Evolutionary conservation across 2,797 vertebrate genomes (phyloP), one percentile per base, ranked within the genome.

Genomic region (Anabas testudineus): DNA sequence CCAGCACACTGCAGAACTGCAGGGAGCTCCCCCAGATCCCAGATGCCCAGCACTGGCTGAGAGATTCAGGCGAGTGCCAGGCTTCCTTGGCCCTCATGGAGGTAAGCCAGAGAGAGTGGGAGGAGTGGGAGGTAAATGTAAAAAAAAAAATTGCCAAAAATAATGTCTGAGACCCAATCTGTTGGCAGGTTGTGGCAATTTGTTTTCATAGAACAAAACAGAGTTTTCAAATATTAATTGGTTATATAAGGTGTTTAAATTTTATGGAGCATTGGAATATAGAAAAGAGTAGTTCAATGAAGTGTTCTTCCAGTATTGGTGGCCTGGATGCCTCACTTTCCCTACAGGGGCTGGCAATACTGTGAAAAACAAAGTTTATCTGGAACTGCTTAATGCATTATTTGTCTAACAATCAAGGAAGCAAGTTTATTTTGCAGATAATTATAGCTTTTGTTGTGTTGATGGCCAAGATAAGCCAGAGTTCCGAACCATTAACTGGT

Each of bases 21-120:
- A 80, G 92, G 93, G 91, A 94, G 90, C 91, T 90, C 82, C 89
- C 87, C 90, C 80, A 93, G 90, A 91, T 92, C 92, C 91, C 93
- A 94, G 93, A 93, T 95, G 93, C 92, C 90, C 86, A 28, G 80
- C 87, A 81, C 93, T 92, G 91, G 92, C 92, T 84, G 84, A 70
- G 81, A 88, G 71, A 71, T 76, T 74, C 84, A 91, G 89, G 91
- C 78, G 48, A 91, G 84, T 92, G 92, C 92, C 94, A 95, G 92
- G 91, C 92, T 90, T 89, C 70, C 82, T 77, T 45, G 86, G 91
- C 88, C 91, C 87, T 88, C n/a, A 22, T 91, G 90, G 90, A 92
- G 86, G 70, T 74, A 66, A 79, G 90, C 88, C 91, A 92, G 81
- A 67, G 55, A 78, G 71, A 65, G 77, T 80, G 86, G 81, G 81